Conservation (phyloP, 2,797 vertebrate species). For the Sphaeramia orbicularis region DNA sequence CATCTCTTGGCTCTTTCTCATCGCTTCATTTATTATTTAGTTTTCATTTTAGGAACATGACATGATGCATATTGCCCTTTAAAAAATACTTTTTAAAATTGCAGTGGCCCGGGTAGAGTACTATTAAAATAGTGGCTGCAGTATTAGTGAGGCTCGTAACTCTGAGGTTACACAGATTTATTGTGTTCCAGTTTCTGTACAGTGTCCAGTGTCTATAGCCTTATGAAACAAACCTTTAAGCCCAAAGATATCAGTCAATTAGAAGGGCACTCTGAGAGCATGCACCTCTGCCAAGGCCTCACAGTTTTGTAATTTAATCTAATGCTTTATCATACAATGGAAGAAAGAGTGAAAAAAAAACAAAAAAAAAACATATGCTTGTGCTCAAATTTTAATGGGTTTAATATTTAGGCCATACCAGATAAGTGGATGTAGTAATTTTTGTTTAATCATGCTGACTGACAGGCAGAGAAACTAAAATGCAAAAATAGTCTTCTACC, state of each 20-base stretch:
- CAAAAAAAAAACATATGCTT: no score
- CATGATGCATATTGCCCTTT: neutral
- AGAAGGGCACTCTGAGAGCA: neutral
- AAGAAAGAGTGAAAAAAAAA: no score
- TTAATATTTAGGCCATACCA: no score
- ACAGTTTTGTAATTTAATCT: no score
- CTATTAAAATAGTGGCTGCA: no score
- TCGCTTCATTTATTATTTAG: neutral
- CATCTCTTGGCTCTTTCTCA: neutral
- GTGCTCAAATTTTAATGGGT: no score
- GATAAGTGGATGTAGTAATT: neutral
- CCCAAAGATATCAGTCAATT: conserved; percentile 1
- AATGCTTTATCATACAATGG: no score
- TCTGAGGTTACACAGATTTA: neutral
- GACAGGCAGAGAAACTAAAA: no score
- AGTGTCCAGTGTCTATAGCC: neutral
- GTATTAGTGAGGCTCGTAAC: neutral
- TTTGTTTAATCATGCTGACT: neutral
- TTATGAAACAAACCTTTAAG: neutral
- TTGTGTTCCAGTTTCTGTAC: neutral
- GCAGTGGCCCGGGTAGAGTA: neutral
- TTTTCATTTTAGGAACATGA: conserved; percentile 5
- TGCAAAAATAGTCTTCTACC: no score
- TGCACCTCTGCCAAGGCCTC: no score
- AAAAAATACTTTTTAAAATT: neutral